Evolutionary conservation across 2,113 vertebrate genomes (phyloP), one percentile per base, ranked within the genome.

Genomic region (Gyps fulvus): DNA sequence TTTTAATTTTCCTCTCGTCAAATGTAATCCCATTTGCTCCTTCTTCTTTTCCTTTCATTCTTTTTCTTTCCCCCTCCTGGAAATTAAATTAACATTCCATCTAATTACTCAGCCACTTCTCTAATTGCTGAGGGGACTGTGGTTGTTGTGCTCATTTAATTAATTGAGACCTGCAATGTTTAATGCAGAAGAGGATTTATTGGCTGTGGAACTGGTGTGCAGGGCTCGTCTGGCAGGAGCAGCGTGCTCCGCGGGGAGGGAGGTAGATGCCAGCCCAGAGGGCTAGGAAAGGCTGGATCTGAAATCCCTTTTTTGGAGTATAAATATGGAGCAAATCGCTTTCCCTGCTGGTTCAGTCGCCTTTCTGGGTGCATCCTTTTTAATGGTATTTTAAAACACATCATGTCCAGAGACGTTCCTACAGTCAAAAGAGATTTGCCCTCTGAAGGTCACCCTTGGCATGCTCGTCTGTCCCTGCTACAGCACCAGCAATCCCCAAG

Each of bases 71-170:
- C 9, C 18, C 18, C 55, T 55, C 23, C 43, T 91, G 83, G 81
- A 97, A 97, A 97, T 97, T 91, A 92, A 97, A 95, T 97, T 97
- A 96, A 90, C 80, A 94, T 95, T 82, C 97, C 93, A 96, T 95
- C 87, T 96, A 96, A 97, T 97, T 97, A 97, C 94, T 89, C 91
- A 92, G 81, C 83, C 87, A 95, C 96, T 96, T 97, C 89, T 95
- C 61, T 96, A 95, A 96, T 96, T 96, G 96, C 96, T 72, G 59
- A 83, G 43, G 90, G 97, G 90, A 72, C 61, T 57, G 66, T 15
- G 73, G 65, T 87, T 58, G 69, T 89, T 93, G 91, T 83, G 66
- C 89, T 92, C 78, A 40, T 84, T 97, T 96, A 96, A 97, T 95
- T 97, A 96, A 96, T 93, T 58, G 77, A 84, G 87, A 71, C 70